Evolutionary conservation across 2,113 vertebrate species (phyloP).

Genomic region (Pitta sordida): DNA sequence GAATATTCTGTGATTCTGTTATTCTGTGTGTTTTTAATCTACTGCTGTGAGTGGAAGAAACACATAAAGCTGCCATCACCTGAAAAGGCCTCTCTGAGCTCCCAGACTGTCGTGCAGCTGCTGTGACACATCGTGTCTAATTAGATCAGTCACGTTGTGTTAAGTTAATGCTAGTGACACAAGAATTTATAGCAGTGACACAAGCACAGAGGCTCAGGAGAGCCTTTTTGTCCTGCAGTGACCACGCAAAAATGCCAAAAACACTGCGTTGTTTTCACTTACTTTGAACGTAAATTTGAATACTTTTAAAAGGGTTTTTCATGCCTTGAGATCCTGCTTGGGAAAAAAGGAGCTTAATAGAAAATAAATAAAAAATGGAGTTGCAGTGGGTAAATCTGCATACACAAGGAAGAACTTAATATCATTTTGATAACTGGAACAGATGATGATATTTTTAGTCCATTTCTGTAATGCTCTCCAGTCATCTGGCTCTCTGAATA

Average conservation of each 20-base stretch:
- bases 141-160: slow-evolving; percentile 26
- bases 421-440: not conserved
- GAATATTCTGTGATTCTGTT: too few species aligned
- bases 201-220: not conserved
- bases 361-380: not conserved
- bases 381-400: not conserved
- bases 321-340: not conserved
- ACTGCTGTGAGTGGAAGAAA: not conserved
- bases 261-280: not conserved
- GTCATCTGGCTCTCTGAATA: not conserved
- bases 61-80: not conserved
- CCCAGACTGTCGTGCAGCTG: not conserved
- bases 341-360: not conserved
- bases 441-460: not conserved
- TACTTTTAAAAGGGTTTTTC: not conserved
- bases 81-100: not conserved
- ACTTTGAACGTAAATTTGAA: not conserved
- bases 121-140: not conserved
- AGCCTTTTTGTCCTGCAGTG: not conserved
- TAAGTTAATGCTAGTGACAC: not conserved
- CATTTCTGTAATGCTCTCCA: not conserved
- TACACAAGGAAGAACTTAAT: not conserved
- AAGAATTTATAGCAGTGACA: not conserved
- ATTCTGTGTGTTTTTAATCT: rapidly evolving
- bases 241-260: not conserved